Percentiles rank a stretch among this genome's conserved stretches.
Evolutionary conservation across 1,140 invertebrate genomes (phyloP).

Genomic region (Calephelis virginiensis): DNA sequence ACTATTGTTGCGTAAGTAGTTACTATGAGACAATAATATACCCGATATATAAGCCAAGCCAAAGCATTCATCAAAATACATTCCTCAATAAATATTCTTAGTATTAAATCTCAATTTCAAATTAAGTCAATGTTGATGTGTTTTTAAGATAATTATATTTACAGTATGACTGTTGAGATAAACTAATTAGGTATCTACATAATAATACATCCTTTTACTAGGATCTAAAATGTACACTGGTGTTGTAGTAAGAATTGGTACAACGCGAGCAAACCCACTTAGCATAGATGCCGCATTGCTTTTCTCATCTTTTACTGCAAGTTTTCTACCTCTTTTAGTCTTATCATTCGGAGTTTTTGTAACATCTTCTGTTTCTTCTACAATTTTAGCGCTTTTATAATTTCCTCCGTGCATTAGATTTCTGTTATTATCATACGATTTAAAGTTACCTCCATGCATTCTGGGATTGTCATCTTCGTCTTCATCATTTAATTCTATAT

Average conservation of each 20-base stretch:
- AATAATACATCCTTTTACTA: constrained; percentile 72
- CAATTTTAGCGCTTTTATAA: constrained; percentile 56
- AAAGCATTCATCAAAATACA: neutral
- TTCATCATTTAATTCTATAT: constrained; percentile 52
- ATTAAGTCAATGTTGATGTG: neutral
- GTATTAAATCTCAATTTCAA: neutral
- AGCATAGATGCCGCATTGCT: constrained; percentile 49
- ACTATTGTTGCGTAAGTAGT: too few relatives aligned
- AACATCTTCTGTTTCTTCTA: constrained; percentile 30
- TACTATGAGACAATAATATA: too few relatives aligned
- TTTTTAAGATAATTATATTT: neutral
- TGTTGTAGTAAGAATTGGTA: constrained; percentile 53
- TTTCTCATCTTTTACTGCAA: constrained; percentile 28
- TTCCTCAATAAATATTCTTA: constrained; percentile 7
- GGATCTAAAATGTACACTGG: constrained; percentile 63
- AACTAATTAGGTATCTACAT: constrained; percentile 51
- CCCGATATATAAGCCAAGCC: neutral
- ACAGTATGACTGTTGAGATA: constrained; percentile 8
- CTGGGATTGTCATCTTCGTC: constrained; percentile 32
- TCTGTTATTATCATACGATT: constrained; percentile 38
- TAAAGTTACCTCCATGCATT: constrained; percentile 48
- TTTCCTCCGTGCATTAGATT: constrained; percentile 58
- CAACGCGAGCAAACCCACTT: constrained; percentile 53
- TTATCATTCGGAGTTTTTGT: constrained; percentile 25
- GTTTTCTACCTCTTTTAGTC: constrained; percentile 27